phyloP scores from a whole-genome alignment of 2,113 vertebrate genomes.

The Pipra filicauda region DNA sequence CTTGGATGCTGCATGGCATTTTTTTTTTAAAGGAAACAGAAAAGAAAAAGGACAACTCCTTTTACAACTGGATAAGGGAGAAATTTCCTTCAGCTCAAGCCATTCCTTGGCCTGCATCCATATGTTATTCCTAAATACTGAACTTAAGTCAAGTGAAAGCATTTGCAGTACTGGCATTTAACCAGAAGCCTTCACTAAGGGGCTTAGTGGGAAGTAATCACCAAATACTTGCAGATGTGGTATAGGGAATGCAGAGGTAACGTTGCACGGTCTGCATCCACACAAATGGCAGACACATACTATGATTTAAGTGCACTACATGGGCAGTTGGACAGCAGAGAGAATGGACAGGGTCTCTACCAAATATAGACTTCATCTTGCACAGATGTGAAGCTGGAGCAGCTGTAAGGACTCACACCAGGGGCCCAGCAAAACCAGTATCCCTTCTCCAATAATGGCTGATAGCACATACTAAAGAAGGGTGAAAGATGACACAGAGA shows the following conservation, averaged over 20 bases:
- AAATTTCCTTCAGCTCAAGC: not conserved
- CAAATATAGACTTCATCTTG: not conserved
- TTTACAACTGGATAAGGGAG: not conserved
- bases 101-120: not conserved
- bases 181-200: not conserved
- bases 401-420: not conserved
- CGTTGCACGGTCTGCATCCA: not conserved
- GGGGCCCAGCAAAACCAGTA: not conserved
- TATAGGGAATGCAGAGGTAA: not conserved
- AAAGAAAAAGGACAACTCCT: not conserved
- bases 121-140: not conserved
- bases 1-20: not conserved
- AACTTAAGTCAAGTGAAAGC: not conserved
- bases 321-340: not conserved
- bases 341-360: not conserved
- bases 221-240: not conserved
- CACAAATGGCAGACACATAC: not conserved
- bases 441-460: not conserved
- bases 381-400: not conserved
- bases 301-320: not conserved
- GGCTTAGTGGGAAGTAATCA: not conserved
- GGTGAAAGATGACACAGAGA: not conserved
- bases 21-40: not conserved
- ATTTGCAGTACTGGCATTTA: not conserved
- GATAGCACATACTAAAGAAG: not conserved